A percentile compares a stretch with the other conserved stretches of the same genome.
Evolutionary conservation across 2,888 invertebrate genomes (phyloP).

Genomic region (Troides helena): DNA sequence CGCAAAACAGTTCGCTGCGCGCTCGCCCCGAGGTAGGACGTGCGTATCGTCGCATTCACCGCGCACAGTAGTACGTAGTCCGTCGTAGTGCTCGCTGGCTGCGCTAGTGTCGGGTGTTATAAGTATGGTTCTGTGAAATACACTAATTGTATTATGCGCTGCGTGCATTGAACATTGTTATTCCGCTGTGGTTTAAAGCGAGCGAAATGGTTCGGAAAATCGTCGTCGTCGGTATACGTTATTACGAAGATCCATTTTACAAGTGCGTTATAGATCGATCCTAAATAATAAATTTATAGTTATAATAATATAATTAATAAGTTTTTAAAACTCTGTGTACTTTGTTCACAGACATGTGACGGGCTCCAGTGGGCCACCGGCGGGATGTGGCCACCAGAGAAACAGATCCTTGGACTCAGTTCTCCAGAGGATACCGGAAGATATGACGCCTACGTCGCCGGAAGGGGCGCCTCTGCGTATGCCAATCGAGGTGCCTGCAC

Average conservation of each 20-base stretch:
- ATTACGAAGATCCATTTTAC: conserved; percentile 75
- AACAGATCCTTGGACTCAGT: conserved; percentile 95
- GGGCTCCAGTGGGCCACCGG: conserved; percentile 68
- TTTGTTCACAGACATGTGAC: conserved; percentile 75
- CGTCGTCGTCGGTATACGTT: conserved; percentile 69
- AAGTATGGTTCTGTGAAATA: conserved; percentile 55
- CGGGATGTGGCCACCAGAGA: conserved; percentile 87
- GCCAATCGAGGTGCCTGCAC: conserved; percentile 69
- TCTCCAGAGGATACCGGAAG: conserved; percentile 93
- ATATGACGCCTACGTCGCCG: conserved; percentile 81
- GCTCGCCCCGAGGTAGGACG: conserved; percentile 49
- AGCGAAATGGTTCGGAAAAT: conserved; percentile 73
- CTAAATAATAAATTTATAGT: too few relatives aligned
- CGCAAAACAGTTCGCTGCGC: conserved; percentile 44
- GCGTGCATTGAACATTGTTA: conserved; percentile 39
- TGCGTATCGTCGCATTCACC: conserved; percentile 5
- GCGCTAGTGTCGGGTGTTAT: conserved; percentile 49
- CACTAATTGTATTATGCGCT: conserved; percentile 50
- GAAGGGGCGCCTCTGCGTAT: conserved; percentile 67
- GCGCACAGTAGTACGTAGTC: conserved; percentile 37
- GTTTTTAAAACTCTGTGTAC: conserved; percentile 31
- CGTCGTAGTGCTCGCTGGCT: conserved; percentile 54
- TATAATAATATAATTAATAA: too few relatives aligned
- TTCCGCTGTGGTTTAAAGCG: conserved; percentile 44
- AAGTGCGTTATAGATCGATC: conserved; percentile 54